Conservation (phyloP, 2,888 invertebrate genomes). For the Catocala sponsa region DNA sequence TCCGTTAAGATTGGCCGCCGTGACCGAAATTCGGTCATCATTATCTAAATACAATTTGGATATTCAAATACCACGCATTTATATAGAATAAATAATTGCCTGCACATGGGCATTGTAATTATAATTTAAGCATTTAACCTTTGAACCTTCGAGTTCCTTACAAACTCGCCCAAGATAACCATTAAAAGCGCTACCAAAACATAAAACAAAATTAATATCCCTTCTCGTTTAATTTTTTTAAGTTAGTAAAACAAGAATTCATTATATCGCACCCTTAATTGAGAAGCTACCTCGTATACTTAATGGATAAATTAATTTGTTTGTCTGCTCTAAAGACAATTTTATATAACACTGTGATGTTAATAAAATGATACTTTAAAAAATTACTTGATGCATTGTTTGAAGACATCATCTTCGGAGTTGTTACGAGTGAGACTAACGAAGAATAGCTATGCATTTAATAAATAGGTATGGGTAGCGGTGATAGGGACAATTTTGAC, state of each 20-base stretch:
- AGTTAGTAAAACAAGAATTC: constrained; percentile 47
- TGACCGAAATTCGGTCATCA: too few relatives aligned
- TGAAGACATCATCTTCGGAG: too few relatives aligned
- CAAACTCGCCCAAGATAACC: constrained; percentile 27
- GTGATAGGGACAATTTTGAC: too few relatives aligned
- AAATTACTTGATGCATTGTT: too few relatives aligned
- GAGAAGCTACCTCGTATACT: constrained; percentile 21
- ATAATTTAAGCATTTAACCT: constrained; percentile 12
- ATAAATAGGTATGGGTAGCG: too few relatives aligned
- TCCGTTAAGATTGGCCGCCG: too few relatives aligned
- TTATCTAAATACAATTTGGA: too few relatives aligned
- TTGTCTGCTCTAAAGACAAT: constrained; percentile 9
- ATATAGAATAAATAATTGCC: too few relatives aligned
- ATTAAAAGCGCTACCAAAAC: constrained; percentile 41
- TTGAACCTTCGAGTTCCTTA: constrained; percentile 16
- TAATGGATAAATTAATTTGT: constrained; percentile 28
- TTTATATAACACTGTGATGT: constrained; percentile 5
- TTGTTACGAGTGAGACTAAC: too few relatives aligned
- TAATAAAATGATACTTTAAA: neutral
- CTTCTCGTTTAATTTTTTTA: constrained; percentile 37
- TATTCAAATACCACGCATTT: too few relatives aligned
- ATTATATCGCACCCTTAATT: constrained; percentile 42
- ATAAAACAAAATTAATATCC: constrained; percentile 40
- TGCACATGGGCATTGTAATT: constrained; percentile 5
- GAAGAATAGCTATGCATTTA: too few relatives aligned